Evolutionary conservation across 2,113 vertebrate species (phyloP).

Genomic region (Antigone vipio): DNA sequence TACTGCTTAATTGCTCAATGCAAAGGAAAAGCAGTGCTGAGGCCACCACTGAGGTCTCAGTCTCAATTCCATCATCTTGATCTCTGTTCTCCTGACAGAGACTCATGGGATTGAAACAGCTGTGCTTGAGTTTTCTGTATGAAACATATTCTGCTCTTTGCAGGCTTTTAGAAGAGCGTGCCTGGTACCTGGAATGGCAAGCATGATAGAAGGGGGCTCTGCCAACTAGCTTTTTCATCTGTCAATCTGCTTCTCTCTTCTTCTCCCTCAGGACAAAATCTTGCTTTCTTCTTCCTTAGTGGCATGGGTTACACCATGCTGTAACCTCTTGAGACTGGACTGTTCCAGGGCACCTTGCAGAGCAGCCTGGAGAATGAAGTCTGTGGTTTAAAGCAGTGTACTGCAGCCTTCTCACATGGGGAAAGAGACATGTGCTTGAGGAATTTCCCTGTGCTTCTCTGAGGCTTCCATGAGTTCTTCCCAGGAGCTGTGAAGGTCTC

Average conservation of each 20-base stretch:
- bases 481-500: not conserved
- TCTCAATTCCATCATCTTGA: not conserved
- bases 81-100: not conserved
- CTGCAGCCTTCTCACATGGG: not conserved
- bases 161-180: not conserved
- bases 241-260: not conserved
- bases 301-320: not conserved
- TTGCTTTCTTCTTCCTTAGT: not conserved
- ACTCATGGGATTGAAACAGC: not conserved
- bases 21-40: not conserved
- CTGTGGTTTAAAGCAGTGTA: not conserved
- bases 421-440: not conserved
- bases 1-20: slow-evolving; percentile 10
- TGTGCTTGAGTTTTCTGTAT: not conserved
- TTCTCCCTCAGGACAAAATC: not conserved
- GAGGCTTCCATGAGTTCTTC: not conserved
- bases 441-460: not conserved
- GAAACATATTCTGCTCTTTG: not conserved
- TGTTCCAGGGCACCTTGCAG: not conserved
- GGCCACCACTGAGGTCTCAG: not conserved
- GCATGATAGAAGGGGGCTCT: not conserved
- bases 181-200: not conserved
- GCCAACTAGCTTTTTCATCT: not conserved
- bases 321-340: not conserved
- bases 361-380: not conserved